phyloP scores from a whole-genome alignment of 92 coral and sea anemone species.

The Muricea muricata region DNA sequence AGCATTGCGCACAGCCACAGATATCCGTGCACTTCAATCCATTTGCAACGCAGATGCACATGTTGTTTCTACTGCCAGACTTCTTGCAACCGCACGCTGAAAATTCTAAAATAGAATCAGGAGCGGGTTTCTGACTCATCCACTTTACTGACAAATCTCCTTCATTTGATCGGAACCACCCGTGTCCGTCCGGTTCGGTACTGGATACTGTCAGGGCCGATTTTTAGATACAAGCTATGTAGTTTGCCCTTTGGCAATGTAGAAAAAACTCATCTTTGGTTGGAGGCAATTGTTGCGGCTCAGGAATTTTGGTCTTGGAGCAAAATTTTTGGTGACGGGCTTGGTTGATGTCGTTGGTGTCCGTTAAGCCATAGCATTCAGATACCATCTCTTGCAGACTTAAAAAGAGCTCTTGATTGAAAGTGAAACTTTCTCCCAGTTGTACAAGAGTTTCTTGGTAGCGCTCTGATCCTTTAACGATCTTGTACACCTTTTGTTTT shows the following conservation, averaged over 20 bases:
- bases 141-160: slow-evolving; percentile 41
- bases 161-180: slow-evolving; percentile 16
- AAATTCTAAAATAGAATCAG: too few relatives aligned
- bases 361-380: too few relatives aligned
- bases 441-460: too few relatives aligned
- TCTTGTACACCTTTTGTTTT: neutral
- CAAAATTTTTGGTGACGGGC: too few relatives aligned
- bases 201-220: neutral
- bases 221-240: neutral
- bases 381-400: too few relatives aligned
- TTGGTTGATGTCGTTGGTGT: too few relatives aligned
- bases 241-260: slow-evolving; percentile 1
- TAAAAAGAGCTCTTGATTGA: too few relatives aligned
- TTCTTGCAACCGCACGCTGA: too few relatives aligned
- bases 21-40: slow-evolving; percentile 52
- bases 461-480: neutral
- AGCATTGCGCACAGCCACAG: slow-evolving; percentile 28
- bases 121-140: slow-evolving; percentile 58
- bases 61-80: slow-evolving; percentile 1
- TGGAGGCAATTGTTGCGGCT: too few relatives aligned
- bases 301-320: too few relatives aligned
- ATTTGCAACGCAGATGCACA: slow-evolving; percentile 56
- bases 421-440: too few relatives aligned
- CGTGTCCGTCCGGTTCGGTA: slow-evolving; percentile 38
- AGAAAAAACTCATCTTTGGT: neutral